Evolutionary conservation across 2,888 invertebrate genomes (phyloP), one percentile per base, ranked within the genome.

Genomic region (Drosophila leonis): DNA sequence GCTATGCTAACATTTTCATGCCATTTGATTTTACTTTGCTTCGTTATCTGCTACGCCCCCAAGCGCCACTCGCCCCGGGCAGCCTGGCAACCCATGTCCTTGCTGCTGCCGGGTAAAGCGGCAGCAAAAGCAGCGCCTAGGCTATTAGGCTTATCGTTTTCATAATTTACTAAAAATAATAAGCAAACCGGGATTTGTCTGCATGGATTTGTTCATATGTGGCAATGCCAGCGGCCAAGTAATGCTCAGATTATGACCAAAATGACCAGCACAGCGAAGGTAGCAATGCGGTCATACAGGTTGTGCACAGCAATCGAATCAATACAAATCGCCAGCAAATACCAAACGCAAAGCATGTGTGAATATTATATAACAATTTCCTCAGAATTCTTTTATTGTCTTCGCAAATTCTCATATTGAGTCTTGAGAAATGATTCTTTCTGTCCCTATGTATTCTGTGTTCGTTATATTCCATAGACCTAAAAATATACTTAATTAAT

Each of bases 131-230:
- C 18, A 33, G 37, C 29, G 62, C 41, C 56, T 39, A 10, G 46
- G 67, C 78, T 73, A 74, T 82, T 80, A 80, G 69, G 72, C 78
- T 75, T 80, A 82, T 80, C 82, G 73, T 60, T 75, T 82, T 72
- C 82, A 75, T 82, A 82, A 82, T 82, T 82, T 80, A 80, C 73
- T 80, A 78, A 82, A 80, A 82, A 80, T 75, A 82, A 82, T 78
- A 80, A 82, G 66, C 71, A 72, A 54, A 56, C 61, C 42, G 63
- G 69, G 62, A 78, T 82, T 78, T 78, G 60, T 60, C 48, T 51
- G 54, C 35, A 24, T 46, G 31, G 65, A 56, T 61, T 68, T 65
- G 52, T 37, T 41, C 29, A 37, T 51, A 44, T 42, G 35, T 33
- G 48, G 13, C 52, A 65, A 31, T 74, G 66, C 57, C 73, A 66